phyloP scores from a whole-genome alignment of 2,797 vertebrate genomes.

The Manis crassicaudata region DNA sequence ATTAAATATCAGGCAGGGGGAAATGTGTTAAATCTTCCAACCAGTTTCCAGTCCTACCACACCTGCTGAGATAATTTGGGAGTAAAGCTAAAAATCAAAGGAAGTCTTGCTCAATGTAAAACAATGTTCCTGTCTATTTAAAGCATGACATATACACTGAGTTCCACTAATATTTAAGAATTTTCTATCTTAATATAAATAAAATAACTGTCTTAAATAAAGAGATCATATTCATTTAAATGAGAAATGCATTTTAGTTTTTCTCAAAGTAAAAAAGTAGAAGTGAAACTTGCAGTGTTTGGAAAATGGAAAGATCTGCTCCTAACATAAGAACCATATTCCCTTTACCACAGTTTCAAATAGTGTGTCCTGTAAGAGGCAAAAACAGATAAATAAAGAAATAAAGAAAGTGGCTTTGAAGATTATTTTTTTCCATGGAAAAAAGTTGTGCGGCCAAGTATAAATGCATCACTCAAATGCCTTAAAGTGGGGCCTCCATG shows the following conservation, averaged over 20 bases:
- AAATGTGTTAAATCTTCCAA: not conserved
- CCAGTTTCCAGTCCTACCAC: not conserved
- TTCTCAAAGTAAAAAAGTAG: not conserved
- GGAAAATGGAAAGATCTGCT: not conserved
- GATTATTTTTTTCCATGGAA: constrained; percentile 75
- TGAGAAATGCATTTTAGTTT: constrained; percentile 56
- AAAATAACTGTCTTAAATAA: constrained; percentile 68
- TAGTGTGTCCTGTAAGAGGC: constrained; percentile 74
- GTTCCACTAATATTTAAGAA: not conserved
- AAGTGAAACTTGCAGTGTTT: not conserved
- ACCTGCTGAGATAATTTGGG: not conserved
- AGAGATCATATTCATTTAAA: constrained; percentile 74
- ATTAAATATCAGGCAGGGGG: not conserved
- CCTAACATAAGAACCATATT: constrained; percentile 70
- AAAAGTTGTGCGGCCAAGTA: constrained; percentile 76
- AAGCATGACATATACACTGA: not conserved
- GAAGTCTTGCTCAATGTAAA: not conserved
- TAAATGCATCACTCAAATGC: constrained; percentile 82
- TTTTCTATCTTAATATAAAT: constrained; percentile 71
- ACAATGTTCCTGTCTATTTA: not conserved
- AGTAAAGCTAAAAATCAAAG: not conserved
- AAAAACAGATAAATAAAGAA: not conserved
- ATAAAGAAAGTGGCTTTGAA: constrained; percentile 82
- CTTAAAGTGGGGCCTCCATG: constrained; percentile 79
- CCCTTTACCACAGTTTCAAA: constrained; percentile 70